These are phyloP conservation scores for Magallana angulata DNA, from an alignment of 1,140 invertebrate genomes.

Conservation along the genomic window DNA sequence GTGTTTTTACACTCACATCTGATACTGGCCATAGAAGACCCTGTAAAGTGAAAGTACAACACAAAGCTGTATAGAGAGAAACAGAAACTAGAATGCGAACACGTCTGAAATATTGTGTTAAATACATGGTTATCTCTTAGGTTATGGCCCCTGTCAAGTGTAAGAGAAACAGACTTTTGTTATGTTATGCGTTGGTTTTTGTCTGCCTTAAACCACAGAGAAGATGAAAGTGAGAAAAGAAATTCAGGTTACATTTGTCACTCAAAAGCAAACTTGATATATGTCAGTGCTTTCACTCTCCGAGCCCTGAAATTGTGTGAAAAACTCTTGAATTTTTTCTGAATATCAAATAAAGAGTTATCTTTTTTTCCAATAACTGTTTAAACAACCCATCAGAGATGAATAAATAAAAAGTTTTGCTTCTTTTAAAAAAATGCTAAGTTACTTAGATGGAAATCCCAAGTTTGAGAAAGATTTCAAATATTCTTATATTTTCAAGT, in stretches of 20 bases:
- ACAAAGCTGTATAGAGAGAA: conserved; percentile 5
- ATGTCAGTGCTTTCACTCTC: not conserved
- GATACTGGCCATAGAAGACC: conserved; percentile 29
- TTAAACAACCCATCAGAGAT: too few species aligned
- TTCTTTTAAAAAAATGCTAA: too few species aligned
- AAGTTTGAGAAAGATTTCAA: too few species aligned
- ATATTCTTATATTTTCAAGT: too few species aligned
- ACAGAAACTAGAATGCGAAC: conserved; percentile 9
- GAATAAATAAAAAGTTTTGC: too few species aligned
- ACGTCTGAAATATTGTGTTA: conserved; percentile 6
- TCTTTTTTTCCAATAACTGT: too few species aligned
- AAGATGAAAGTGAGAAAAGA: too few species aligned
- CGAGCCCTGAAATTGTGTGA: not conserved
- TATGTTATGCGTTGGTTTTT: not conserved
- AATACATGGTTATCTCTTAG: not conserved
- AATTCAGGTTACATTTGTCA: not conserved
- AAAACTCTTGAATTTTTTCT: conserved; percentile 18
- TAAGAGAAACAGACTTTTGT: not conserved
- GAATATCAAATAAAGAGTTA: too few species aligned
- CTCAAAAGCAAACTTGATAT: not conserved
- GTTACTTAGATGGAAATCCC: too few species aligned
- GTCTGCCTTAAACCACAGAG: too few species aligned
- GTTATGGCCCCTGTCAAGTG: too few species aligned
- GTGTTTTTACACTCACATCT: conserved; percentile 16
- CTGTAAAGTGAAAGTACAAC: conserved; percentile 37